Conservation (phyloP, 2,888 invertebrate species). For the Eilema sororculum region DNA sequence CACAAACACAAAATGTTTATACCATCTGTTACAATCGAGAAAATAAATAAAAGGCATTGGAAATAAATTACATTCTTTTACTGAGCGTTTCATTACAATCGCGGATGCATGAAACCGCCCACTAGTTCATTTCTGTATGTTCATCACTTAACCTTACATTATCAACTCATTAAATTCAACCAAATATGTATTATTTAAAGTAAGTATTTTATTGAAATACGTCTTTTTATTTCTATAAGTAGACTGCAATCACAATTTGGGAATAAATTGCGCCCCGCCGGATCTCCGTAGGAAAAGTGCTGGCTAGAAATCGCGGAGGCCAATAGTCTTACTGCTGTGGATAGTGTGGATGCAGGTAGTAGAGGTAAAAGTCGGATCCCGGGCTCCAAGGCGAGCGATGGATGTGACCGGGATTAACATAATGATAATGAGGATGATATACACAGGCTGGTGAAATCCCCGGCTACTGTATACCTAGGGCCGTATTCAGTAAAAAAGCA, state of each 20-base stretch:
- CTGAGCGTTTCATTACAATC: neutral
- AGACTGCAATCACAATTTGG: neutral
- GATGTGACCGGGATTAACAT: no score
- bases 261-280: no score
- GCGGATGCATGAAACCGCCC: neutral
- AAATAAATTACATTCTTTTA: constrained; percentile 3
- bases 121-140: neutral
- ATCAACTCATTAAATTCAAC: neutral
- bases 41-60: neutral
- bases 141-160: neutral
- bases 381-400: no score
- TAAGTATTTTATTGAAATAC: neutral
- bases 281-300: no score
- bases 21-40: neutral
- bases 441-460: no score
- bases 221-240: neutral
- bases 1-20: neutral
- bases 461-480: neutral
- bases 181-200: neutral
- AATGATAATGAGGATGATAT: no score
- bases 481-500: neutral
- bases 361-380: no score
- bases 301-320: no score
- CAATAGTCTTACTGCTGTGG: no score
- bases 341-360: no score